These are phyloP conservation scores for Chloroclysta siterata DNA, from an alignment of 2,888 invertebrate genomes.

Conservation along the genomic window DNA sequence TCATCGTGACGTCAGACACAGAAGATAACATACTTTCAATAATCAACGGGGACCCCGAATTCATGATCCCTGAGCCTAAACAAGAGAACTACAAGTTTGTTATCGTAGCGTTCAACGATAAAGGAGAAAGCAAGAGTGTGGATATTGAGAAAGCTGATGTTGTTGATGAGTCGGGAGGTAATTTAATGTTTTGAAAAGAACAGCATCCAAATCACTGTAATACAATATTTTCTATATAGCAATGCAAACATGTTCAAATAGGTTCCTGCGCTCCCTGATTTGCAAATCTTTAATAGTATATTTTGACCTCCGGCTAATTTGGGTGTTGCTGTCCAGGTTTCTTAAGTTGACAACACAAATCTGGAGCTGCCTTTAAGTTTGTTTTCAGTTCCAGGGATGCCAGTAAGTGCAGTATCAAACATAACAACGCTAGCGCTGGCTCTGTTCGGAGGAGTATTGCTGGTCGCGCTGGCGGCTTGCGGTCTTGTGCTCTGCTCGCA, in stretches of 20 bases:
- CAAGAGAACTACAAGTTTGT: slow-evolving; percentile 67
- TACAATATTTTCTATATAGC: too few species aligned
- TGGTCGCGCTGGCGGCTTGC: slow-evolving; percentile 77
- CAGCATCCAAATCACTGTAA: not conserved
- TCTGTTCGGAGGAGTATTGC: slow-evolving; percentile 74
- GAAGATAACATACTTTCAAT: slow-evolving; percentile 67
- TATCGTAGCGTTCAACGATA: slow-evolving; percentile 71
- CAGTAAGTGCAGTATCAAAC: slow-evolving; percentile 65
- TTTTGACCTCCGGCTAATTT: too few species aligned
- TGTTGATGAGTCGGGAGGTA: slow-evolving; percentile 52
- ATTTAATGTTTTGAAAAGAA: not conserved
- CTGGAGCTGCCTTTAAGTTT: too few species aligned
- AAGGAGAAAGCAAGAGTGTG: slow-evolving; percentile 71
- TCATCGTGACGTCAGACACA: slow-evolving; percentile 59
- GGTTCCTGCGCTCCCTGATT: not conserved
- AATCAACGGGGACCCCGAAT: slow-evolving; percentile 68
- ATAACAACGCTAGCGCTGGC: slow-evolving; percentile 72
- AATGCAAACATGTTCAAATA: not conserved
- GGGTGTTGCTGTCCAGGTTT: too few species aligned
- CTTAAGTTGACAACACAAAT: too few species aligned
- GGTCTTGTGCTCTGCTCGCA: slow-evolving; percentile 77
- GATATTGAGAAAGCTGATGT: slow-evolving; percentile 66
- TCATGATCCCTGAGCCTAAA: slow-evolving; percentile 67
- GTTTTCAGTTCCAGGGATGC: slow-evolving; percentile 44
- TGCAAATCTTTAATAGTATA: too few species aligned